These are phyloP conservation scores for Capitella teleta DNA, from an alignment of 1,140 invertebrate species.

Conservation along the genomic window DNA sequence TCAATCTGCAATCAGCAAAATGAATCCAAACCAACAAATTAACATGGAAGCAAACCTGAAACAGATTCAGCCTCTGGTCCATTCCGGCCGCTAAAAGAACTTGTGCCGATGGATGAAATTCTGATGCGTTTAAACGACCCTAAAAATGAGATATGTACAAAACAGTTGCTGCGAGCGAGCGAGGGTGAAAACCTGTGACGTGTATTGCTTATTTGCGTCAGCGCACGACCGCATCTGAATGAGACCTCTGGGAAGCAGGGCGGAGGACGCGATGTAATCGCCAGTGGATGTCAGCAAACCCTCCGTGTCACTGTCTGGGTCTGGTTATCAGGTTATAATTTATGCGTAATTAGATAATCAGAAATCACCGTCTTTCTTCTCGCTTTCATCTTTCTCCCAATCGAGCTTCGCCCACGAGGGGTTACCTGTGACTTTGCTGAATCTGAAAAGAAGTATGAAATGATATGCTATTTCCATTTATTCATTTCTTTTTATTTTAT, in stretches of 20 bases:
- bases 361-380: no score
- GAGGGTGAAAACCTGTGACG: slow-evolving; percentile 15
- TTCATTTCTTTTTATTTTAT: no score
- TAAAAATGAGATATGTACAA: slow-evolving; percentile 15
- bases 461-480: no score
- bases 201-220: slow-evolving; percentile 60
- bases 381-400: slow-evolving; percentile 16
- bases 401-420: slow-evolving; percentile 23
- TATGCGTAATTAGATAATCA: no score
- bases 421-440: slow-evolving; percentile 20
- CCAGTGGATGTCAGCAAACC: slow-evolving; percentile 22
- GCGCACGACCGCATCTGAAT: slow-evolving; percentile 46
- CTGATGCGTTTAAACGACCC: slow-evolving; percentile 43
- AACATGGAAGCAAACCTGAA: no score
- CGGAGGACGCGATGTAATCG: slow-evolving; percentile 19
- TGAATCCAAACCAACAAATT: no score
- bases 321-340: no score
- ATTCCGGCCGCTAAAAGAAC: slow-evolving; percentile 70
- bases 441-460: no score
- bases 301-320: slow-evolving; percentile 21
- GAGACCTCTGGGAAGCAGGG: slow-evolving; percentile 25
- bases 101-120: slow-evolving; percentile 78
- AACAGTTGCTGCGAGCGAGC: background rate
- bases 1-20: slow-evolving; percentile 64
- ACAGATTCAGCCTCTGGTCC: slow-evolving; percentile 60